Percentiles rank a stretch among this genome's conserved stretches.
Conservation (phyloP, 1,140 invertebrate genomes). For the Brachystomella parvula region DNA sequence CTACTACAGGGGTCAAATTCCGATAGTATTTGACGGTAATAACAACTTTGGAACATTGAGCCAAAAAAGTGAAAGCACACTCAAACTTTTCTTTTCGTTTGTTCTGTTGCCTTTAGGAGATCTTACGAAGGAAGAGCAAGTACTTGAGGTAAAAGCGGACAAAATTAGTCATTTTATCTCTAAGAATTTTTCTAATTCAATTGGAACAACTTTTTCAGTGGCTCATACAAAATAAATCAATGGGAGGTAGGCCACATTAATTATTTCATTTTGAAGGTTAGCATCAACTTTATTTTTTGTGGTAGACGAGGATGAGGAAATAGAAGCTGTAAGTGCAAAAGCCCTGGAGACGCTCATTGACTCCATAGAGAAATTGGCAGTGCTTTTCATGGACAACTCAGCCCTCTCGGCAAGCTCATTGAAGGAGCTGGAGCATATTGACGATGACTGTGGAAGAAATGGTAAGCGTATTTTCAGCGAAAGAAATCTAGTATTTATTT, state of each 20-base stretch:
- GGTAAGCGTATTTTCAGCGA: conserved; percentile 44
- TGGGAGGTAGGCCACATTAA: conserved; percentile 63
- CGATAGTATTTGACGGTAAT: conserved; percentile 83
- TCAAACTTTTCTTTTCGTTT: too few species aligned
- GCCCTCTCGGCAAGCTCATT: conserved; percentile 49
- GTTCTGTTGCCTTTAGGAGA: conserved; percentile 46
- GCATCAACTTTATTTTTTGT: background rate
- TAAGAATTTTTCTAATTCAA: background rate
- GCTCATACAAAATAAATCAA: conserved; percentile 84
- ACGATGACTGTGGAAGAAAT: conserved; percentile 83
- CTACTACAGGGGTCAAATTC: conserved; percentile 82
- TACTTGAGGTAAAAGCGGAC: conserved; percentile 59
- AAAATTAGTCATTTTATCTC: too few species aligned
- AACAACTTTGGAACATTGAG: too few species aligned
- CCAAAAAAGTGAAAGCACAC: too few species aligned
- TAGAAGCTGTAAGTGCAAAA: conserved; percentile 84
- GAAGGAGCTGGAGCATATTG: conserved; percentile 80
- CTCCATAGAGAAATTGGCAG: conserved; percentile 82
- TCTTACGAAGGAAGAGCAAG: conserved; percentile 80
- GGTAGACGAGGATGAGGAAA: conserved; percentile 59
- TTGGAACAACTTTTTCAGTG: conserved; percentile 46
- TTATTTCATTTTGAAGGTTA: background rate
- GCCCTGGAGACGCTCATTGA: conserved; percentile 70
- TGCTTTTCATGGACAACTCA: conserved; percentile 62
- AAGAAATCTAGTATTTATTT: background rate